Evolutionary conservation across 2,113 vertebrate genomes (phyloP), one percentile per base, ranked within the genome.

Genomic region (Pseudonaja textilis): DNA sequence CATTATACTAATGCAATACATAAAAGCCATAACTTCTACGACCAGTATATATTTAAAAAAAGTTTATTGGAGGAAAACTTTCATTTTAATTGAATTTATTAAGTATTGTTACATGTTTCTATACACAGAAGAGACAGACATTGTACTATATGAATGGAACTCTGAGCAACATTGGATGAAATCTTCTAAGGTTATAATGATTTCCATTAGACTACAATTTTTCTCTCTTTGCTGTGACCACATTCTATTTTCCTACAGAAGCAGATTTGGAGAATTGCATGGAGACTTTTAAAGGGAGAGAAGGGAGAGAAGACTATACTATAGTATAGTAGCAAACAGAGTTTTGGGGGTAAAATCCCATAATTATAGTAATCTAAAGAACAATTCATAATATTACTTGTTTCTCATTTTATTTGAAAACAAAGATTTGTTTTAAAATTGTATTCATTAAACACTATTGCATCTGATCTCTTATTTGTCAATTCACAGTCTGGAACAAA

Each of bases 401-500:
- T 69, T 69, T 69, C 12, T 5, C 89, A 56, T 11, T 20, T 81
- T 39, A 74, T 81, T 81, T 81, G 7, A 81, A 42, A 81, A 4
- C 14, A 90, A 23, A 85, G 56, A 74, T 91, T 4, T 50, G 22
- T 91, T 34, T 2, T n/a, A 85, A 50, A 0, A 56, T 90, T n/a
- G 2, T 93, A 29, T 85, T 34, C n/a, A 8, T 95, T 26, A 94
- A 93, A 45, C 22, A 5, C 91, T 47, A 50, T 69, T 29, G 89
- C 85, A 61, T 86, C 64, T 85, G n/a, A 0, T 92, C 89, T 94
- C 45, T 94, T 0, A 0, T 54, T 94, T 95, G 91, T 91, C 26
- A 95, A 94, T 92, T 86, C 95, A 91, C 88, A 93, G n/a, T 3
- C 55, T 23, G 93, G 94, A 94, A 88, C 64, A 86, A 1, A 69